Base-by-base conservation (phyloP, 2,113 vertebrate genomes). In the Antechinus stuartii region DNA sequence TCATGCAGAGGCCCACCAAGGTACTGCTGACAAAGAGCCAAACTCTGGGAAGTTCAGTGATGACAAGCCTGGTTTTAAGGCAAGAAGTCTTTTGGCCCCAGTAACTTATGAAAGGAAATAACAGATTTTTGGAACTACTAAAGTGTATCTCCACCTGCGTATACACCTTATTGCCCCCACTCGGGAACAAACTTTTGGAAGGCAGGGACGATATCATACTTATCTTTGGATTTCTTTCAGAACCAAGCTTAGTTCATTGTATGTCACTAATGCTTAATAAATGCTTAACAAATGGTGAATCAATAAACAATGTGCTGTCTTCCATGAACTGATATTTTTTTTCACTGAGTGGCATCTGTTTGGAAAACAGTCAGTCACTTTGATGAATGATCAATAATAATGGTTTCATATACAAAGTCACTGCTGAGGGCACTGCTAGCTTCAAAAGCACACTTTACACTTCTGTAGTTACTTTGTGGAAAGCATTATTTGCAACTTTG, bases 401-500 rank as follows among this genome's bases (percentile, higher is more conserved):
- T 52, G 50, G 10, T 27, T 57, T 27, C 25, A 57, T 84, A 5
- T 19, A 68, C 68, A 84, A 76, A n/a, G 19, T 26, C 25, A 27
- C 0, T 27, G 26, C 27, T 57, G 56, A 27, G 56, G 26, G 27
- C 42, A 42, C 68, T 84, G 35, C 68, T 84, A 42, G n/a, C 9
- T 3, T 49, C 46, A 47, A 90, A 90, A 49, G 90, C 25, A 90
- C 2, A 5, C 90, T 68, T 42, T 91, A 14, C n/a, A n/a, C 26
- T 68, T 42, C 55, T 54, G n/a, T 92, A 76, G 90, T 84, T 94
- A 53, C 84, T 50, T 47, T 92, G 54, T 84, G 53, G 42, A 61
- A 57, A 24, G 30, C 3, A 24, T 35, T 46, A 42, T 35, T 54
- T 57, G 50, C 30, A 30, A 22, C 92, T 94, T 55, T 52, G n/a